Percentiles rank a stretch among this genome's conserved stretches.
Evolutionary conservation across 1,140 invertebrate genomes (phyloP).

Genomic region (Cyclargus thomasi): DNA sequence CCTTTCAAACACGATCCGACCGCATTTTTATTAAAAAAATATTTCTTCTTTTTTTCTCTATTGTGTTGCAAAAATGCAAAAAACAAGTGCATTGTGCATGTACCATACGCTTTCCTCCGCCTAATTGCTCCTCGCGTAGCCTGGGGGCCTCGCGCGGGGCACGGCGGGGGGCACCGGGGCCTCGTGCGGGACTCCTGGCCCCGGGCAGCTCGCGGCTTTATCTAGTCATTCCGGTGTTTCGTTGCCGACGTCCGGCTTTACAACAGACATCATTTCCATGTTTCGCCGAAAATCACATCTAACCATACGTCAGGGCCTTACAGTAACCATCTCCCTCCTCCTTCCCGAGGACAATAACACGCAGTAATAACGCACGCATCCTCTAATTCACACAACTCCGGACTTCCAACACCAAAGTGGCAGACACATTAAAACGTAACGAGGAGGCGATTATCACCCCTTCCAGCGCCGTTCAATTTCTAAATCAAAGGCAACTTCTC

Average conservation of each 20-base stretch:
- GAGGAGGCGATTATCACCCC: not conserved
- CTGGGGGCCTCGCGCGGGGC: not conserved
- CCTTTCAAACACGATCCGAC: conserved; percentile 6
- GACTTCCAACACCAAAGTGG: not conserved
- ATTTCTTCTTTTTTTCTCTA: conserved; percentile 7
- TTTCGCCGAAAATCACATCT: not conserved
- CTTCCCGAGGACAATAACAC: not conserved
- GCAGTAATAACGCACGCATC: not conserved
- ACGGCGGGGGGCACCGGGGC: not conserved
- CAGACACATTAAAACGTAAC: conserved; percentile 4
- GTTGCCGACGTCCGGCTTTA: not conserved
- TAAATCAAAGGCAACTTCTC: not conserved
- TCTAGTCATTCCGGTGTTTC: not conserved
- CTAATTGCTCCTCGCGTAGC: conserved; percentile 6
- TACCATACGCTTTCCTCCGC: conserved; percentile 3
- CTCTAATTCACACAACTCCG: not conserved
- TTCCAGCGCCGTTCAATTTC: conserved; percentile 6
- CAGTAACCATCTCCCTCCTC: not conserved
- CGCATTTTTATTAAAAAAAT: conserved; percentile 13
- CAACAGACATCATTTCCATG: not conserved
- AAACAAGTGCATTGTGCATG: conserved; percentile 13
- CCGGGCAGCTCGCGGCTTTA: not conserved
- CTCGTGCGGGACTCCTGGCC: not conserved
- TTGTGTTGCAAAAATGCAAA: conserved; percentile 7
- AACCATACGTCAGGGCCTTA: not conserved